Base-by-base conservation (phyloP, 1,140 invertebrate genomes). In the Zaprionus taronus region DNA sequence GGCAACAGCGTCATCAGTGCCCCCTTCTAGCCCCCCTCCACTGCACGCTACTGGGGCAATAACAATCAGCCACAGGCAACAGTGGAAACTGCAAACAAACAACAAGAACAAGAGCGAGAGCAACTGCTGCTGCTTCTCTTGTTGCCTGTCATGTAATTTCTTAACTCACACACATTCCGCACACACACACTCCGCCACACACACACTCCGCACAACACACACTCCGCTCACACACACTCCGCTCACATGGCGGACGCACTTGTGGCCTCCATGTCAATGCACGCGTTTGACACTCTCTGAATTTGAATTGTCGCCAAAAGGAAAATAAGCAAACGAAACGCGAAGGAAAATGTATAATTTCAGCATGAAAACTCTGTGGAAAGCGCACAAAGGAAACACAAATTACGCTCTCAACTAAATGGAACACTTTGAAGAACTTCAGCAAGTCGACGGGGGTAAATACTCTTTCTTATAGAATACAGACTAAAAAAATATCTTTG, bases 231-330 rank as follows among this genome's bases (percentile, higher is more conserved):
- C 49, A 55, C 14, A 31, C 41, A 20, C 55, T 49, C 47, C 22
- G 55, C 31, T 34, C 41, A 66, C 41, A 38, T 57, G 72, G 61
- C 44, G 60, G 67, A 63, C 78, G 66, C 82, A 83, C 73, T 85
- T 85, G 75, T 81, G 76, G 79, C 77, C 80, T 66, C 71, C 83
- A 89, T 89, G 84, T 89, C 84, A 89, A 89, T 89, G 81, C 72
- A 81, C 84, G 79, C 72, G 66, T 87, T 84, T 89, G 84, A 84
- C 84, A 84, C 85, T 81, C 78, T 67, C 58, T 83, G 84, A 80
- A 87, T 87, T 87, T 81, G 72, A 89, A 84, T 79, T 83, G 85
- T 79, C 85, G 84, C 85, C 84, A 84, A 89, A 76, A 79, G 57
- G 66, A 67, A 77, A 70, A 74, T 69, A 69, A 66, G 49, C 61